Percentiles rank a stretch among this genome's conserved stretches.
phyloP scores from a whole-genome alignment of 2,797 vertebrate genomes.

The Hephaestus fuliginosus region DNA sequence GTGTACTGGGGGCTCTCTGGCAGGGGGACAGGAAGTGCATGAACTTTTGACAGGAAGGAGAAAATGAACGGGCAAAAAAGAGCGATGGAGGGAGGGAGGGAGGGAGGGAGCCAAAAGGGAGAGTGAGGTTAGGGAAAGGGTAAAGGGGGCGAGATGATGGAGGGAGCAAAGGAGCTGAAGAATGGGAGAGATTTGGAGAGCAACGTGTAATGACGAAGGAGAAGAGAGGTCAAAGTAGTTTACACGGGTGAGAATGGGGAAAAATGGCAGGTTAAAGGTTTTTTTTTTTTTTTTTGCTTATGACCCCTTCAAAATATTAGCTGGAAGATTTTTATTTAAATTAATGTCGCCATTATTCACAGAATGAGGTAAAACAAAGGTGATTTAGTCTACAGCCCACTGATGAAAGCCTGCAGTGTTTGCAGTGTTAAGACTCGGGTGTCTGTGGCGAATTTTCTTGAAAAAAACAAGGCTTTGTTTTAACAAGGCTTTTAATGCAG shows the following conservation, averaged over 20 bases:
- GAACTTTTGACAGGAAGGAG: conserved; percentile 81
- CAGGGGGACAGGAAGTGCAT: conserved; percentile 78
- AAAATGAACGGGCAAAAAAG: conserved; percentile 63
- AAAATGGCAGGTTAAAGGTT: too few species aligned
- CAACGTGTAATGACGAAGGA: conserved; percentile 7
- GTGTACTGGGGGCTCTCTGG: conserved; percentile 44
- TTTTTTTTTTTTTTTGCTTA: neutral
- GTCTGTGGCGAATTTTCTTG: too few species aligned
- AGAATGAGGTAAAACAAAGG: too few species aligned
- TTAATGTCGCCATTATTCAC: too few species aligned
- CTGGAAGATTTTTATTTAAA: too few species aligned
- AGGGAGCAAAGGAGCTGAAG: neutral
- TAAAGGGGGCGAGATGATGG: conserved; percentile 48
- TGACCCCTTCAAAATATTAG: neutral
- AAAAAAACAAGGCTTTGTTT: too few species aligned
- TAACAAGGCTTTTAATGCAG: too few species aligned
- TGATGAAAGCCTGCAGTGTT: too few species aligned
- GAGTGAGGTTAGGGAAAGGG: conserved; percentile 64
- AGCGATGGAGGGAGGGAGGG: conserved; percentile 42
- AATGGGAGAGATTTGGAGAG: conserved; percentile 21
- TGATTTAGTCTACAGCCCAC: too few species aligned
- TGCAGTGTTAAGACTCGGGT: too few species aligned
- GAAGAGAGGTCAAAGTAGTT: conserved; percentile 14
- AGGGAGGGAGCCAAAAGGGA: conserved; percentile 44
- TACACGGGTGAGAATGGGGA: neutral